Evolutionary conservation across 2,888 invertebrate genomes (phyloP), one percentile per base, ranked within the genome.

Genomic region (Mantis religiosa): DNA sequence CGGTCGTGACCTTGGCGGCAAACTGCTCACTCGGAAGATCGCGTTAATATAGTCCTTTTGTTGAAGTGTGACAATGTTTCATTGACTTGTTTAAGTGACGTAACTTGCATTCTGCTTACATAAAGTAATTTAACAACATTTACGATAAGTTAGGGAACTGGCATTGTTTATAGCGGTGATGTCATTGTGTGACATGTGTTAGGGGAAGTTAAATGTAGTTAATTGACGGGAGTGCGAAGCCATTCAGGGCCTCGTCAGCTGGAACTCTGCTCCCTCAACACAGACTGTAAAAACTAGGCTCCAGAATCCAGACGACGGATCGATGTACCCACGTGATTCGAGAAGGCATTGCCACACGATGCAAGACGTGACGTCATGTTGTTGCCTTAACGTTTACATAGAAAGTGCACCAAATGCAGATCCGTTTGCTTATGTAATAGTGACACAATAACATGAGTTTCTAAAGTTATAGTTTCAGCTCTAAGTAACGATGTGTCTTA

Each of bases 281-380:
- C 14, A 27, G 81, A 82, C 34, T 41, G 27, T 25, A 82, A 34
- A 81, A 81, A 28, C 81, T 86, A 87, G 71, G 82, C 41, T 87
- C 41, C 82, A 82, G 81, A 87, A 82, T 34, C 87, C 87, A 34
- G 82, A 82, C 87, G 87, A n/a, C 82, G 87, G 87, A 87, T 87
- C 87, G 87, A 87, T 87, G 87, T 82, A 30, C 87, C 87, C 87
- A 87, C 82, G 87, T 87, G 87, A 87, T 82, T 30, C 27, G n/a
- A 30, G 82, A 82, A 87, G 87, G 87, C 87, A 87, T 82, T 87
- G 82, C 82, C 87, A 87, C 87, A 87, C 87, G 87, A 82, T 82
- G 87, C 87, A 41, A 71, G n/a, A n/a, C 82, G 28, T 87, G 82
- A 87, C 87, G 82, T 87, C 87, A 87, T 87, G 20, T 54, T 84